Base-by-base conservation (phyloP, 2,888 invertebrate species). In the Galerucella nymphaeae region DNA sequence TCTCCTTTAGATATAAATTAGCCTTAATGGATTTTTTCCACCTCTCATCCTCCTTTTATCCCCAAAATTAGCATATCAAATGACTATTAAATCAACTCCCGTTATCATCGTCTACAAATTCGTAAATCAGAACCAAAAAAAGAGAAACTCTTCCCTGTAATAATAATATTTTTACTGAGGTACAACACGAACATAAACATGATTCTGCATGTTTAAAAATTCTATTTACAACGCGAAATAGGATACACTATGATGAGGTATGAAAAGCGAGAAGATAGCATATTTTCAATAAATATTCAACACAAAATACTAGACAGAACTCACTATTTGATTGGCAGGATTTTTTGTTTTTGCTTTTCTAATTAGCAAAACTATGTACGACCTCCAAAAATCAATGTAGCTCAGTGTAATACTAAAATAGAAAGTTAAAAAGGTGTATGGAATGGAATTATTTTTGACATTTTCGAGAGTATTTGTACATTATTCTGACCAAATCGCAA, bases 241-340 rank as follows among this genome's bases (percentile, higher is more conserved):
- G 57, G 57, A 10, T 38, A 59, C 38, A 58, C 5, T 14, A 55
- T 55, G 55, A 55, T 3, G n/a, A 30, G 30, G 0, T n/a, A 11
- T n/a, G 59, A 30, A 59, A 13, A 38, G 8, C 14, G 38, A 38
- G 59, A 2, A n/a, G 23, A 38, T 38, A 38, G 59, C 58, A 59
- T 59, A 59, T 59, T 59, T 59, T 5, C 30, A 38, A 59, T 59
- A 18, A 59, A 59, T 59, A 59, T 59, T 59, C 3, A 59, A n/a
- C 6, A 18, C 59, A 38, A n/a, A 53, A 53, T 53, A 16, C 16
- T 9, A 0, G 10, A 9, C 9, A 10, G 18, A 53, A 53, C 53
- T 53, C 6, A 18, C 16, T 53, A 10, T 18, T 53, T 53, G 10
- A 8, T 8, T 6, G 13, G 45, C 55, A 20, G 11, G 20, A 18